These are phyloP conservation scores for Orientallactaga bullata DNA, from an alignment of 2,113 vertebrate genomes.

Conservation along the genomic window DNA sequence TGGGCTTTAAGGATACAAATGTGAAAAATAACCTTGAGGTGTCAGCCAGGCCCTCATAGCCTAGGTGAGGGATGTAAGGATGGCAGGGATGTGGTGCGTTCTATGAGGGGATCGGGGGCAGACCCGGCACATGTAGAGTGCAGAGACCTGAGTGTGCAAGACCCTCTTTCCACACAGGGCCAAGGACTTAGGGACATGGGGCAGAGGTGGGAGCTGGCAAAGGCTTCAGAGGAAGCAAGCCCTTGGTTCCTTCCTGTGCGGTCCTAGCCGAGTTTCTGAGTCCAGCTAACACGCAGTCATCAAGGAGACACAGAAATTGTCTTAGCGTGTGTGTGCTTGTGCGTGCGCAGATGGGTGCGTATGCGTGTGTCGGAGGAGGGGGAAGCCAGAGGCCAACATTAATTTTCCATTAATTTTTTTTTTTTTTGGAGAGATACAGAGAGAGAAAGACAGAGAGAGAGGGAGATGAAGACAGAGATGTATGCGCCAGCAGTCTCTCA, in stretches of 20 bases:
- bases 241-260: background rate
- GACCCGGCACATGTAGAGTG: background rate
- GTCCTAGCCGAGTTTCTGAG: background rate
- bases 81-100: background rate
- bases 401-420: too few relatives aligned
- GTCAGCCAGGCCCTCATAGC: background rate
- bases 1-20: background rate
- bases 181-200: rapidly evolving
- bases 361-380: too few relatives aligned
- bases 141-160: background rate
- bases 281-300: background rate
- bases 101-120: background rate
- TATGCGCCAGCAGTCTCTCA: too few relatives aligned
- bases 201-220: background rate
- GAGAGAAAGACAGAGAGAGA: too few relatives aligned
- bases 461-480: too few relatives aligned
- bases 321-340: too few relatives aligned
- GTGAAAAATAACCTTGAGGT: background rate
- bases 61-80: background rate
- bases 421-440: too few relatives aligned
- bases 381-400: too few relatives aligned
- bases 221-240: background rate
- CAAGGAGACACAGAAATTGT: background rate
- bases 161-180: rapidly evolving
- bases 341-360: too few relatives aligned